Conservation (phyloP, 2,797 vertebrate genomes). For the Salarias fasciatus region DNA sequence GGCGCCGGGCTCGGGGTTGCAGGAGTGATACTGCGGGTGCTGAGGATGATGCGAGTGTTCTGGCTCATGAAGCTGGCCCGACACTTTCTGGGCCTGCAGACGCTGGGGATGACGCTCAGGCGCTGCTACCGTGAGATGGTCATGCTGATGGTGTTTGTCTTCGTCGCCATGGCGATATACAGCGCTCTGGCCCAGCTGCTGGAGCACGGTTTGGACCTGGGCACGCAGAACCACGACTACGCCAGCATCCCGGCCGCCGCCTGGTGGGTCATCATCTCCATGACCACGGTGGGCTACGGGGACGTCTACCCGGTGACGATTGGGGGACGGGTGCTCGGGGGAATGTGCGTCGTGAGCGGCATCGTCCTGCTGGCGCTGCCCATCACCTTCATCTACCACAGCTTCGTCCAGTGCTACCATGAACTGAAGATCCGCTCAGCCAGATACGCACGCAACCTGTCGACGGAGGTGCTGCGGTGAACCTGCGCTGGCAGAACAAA, state of each 20-base stretch:
- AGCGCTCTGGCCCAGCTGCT: slow-evolving; percentile 97
- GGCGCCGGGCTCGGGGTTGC: slow-evolving; percentile 93
- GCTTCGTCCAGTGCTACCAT: slow-evolving; percentile 98
- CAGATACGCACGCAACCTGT: slow-evolving; percentile 90
- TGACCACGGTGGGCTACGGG: slow-evolving; percentile 99
- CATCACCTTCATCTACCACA: slow-evolving; percentile 99
- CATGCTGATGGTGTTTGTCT: slow-evolving; percentile 98
- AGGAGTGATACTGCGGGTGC: slow-evolving; percentile 92
- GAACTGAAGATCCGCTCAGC: slow-evolving; percentile 96
- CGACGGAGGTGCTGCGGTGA: slow-evolving; percentile 89
- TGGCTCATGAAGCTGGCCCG: slow-evolving; percentile 99
- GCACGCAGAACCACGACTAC: slow-evolving; percentile 91
- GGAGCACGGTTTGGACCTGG: slow-evolving; percentile 95
- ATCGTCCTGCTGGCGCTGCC: slow-evolving; percentile 97
- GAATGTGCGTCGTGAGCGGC: slow-evolving; percentile 97
- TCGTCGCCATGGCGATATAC: slow-evolving; percentile 99
- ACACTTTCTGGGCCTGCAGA: slow-evolving; percentile 98
- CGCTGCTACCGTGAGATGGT: slow-evolving; percentile 98
- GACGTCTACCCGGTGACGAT: slow-evolving; percentile 97
- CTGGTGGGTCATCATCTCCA: slow-evolving; percentile 99
- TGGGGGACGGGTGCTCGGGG: slow-evolving; percentile 95
- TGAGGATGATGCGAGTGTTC: slow-evolving; percentile 99
- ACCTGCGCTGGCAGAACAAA: slow-evolving; percentile 35
- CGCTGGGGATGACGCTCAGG: slow-evolving; percentile 94
- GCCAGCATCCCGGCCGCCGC: slow-evolving; percentile 98